Conservation (phyloP, 1,140 invertebrate species). For the Carcinoscorpius rotundicauda region DNA sequence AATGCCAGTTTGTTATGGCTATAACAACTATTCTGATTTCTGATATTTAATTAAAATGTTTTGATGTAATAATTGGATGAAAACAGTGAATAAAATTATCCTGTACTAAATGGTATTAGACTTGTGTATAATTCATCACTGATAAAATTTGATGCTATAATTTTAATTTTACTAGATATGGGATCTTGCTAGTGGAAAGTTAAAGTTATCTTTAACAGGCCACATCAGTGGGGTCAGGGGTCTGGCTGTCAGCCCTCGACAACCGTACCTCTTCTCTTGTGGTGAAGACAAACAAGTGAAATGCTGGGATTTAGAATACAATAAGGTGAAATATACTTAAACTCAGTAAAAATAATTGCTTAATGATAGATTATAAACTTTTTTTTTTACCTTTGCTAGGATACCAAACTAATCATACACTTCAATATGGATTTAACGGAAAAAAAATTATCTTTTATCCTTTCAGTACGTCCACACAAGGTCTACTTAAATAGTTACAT, state of each 20-base stretch:
- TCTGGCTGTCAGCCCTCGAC: conserved; percentile 78
- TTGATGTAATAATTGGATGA: background rate
- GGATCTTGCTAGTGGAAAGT: conserved; percentile 88
- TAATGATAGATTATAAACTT: too few species aligned
- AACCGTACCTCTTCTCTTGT: conserved; percentile 97
- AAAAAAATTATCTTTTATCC: too few species aligned
- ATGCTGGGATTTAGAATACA: conserved; percentile 99
- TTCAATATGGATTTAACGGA: too few species aligned
- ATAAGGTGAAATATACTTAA: conserved; percentile 54
- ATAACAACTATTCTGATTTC: too few species aligned
- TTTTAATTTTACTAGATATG: conserved; percentile 57
- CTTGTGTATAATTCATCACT: too few species aligned
- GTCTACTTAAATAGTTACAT: too few species aligned
- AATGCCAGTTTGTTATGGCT: too few species aligned
- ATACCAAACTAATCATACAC: too few species aligned
- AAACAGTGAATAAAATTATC: conserved; percentile 8
- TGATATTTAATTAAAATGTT: background rate
- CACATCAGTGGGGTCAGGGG: conserved; percentile 96
- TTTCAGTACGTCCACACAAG: too few species aligned
- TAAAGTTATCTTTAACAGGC: conserved; percentile 95
- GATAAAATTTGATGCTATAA: background rate
- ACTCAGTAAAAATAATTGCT: too few species aligned
- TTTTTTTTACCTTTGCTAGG: too few species aligned
- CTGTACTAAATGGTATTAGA: too few species aligned
- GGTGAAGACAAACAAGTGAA: conserved; percentile 99